Conservation (phyloP, 2,888 invertebrate genomes). For the Rhorus exstirpatorius region DNA sequence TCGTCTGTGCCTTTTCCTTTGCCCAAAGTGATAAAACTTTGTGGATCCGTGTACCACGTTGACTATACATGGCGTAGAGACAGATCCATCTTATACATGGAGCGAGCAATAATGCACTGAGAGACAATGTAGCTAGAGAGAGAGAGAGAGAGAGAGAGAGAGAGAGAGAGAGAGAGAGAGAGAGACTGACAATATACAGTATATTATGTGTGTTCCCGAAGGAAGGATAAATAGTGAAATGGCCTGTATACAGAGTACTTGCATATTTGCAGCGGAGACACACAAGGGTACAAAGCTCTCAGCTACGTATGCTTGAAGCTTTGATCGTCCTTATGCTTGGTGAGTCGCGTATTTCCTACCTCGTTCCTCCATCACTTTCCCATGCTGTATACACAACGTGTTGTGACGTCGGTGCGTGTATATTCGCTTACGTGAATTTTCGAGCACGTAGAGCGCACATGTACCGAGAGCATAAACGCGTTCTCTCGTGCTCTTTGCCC, state of each 20-base stretch:
- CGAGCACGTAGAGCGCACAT: slow-evolving; percentile 43
- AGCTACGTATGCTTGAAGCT: slow-evolving; percentile 63
- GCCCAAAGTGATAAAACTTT: background rate
- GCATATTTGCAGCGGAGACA: slow-evolving; percentile 68
- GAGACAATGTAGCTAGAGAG: slow-evolving; percentile 16
- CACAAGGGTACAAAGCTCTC: slow-evolving; percentile 60
- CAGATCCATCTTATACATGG: background rate
- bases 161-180: slow-evolving; percentile 32
- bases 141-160: slow-evolving; percentile 28
- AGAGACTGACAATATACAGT: slow-evolving; percentile 20
- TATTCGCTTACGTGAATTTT: slow-evolving; percentile 51
- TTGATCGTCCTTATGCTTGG: slow-evolving; percentile 67
- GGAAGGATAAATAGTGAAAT: slow-evolving; percentile 50
- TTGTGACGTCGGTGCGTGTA: slow-evolving; percentile 48
- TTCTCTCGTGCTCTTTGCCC: slow-evolving; percentile 40
- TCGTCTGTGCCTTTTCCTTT: background rate
- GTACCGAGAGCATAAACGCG: slow-evolving; percentile 29
- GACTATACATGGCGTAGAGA: background rate
- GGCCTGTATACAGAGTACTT: slow-evolving; percentile 56
- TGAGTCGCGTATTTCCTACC: slow-evolving; percentile 24
- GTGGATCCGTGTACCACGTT: background rate
- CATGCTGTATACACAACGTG: slow-evolving; percentile 33
- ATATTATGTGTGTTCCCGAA: slow-evolving; percentile 19
- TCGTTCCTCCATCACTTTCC: slow-evolving; percentile 24
- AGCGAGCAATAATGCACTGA: background rate